Evolutionary conservation across 2,888 invertebrate genomes (phyloP), one percentile per base, ranked within the genome.

Genomic region (Eupithecia pulchellata): DNA sequence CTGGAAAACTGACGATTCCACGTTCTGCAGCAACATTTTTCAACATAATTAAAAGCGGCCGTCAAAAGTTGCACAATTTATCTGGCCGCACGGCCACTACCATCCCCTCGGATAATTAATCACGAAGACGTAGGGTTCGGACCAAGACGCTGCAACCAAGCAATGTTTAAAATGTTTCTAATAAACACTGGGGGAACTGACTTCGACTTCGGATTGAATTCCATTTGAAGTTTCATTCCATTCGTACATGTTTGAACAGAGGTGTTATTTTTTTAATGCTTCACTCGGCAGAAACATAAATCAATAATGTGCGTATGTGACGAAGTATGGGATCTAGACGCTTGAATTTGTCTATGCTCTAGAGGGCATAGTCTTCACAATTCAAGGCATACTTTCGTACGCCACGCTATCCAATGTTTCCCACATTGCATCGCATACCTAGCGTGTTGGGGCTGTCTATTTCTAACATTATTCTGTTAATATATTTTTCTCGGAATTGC

Each of bases 51-150:
- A 78, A 76, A 78, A 78, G 72, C 74, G 69, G 65, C 74, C 66
- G 74, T 76, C 75, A 76, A 71, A 78, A 78, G 76, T 78, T 76
- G 72, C 72, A 75, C 76, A 70, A 78, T 78, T 78, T 76, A 76
- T 78, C 73, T 78, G 80, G 69, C 68, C 66, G 77, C 77, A 79
- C 77, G 78, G 73, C 73, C 71, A 66, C 75, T 75, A 73, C 78
- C 74, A 79, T 77, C 73, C 75, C 74, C 81, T 81, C 80, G 81
- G 83, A 84, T 84, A 86, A 86, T 86, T 86, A 84, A 87, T 86
- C 80, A 84, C 79, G 77, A 81, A 80, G 79, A 82, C 85, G 82
- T 30, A 42, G 57, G 47, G 36, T 68, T 30, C 5, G 32, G 34
- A 39, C 70, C 57, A 70, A n/a, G n/a, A n/a, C n/a, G n/a, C n/a